Evolutionary conservation across 1,140 invertebrate species (phyloP).

Genomic region (Dreissena polymorpha): DNA sequence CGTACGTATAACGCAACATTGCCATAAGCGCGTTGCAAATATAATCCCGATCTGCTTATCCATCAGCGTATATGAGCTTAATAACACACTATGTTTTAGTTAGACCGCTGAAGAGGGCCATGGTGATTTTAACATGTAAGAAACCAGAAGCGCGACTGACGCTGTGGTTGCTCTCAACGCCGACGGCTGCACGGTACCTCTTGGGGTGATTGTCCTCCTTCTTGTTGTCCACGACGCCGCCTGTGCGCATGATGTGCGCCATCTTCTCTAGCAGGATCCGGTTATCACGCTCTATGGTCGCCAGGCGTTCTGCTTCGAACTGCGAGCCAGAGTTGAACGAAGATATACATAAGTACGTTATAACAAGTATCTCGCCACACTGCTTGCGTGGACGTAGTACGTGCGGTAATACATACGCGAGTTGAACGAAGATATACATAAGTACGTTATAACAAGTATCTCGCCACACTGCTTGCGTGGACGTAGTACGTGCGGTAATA

Average conservation of each 20-base stretch:
- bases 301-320: constrained; percentile 72
- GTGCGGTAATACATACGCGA: too few relatives aligned
- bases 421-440: too few relatives aligned
- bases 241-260: constrained; percentile 72
- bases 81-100: not conserved
- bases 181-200: constrained; percentile 65
- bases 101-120: not conserved
- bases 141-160: not conserved
- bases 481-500: too few relatives aligned
- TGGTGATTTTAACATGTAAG: not conserved
- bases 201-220: constrained; percentile 66
- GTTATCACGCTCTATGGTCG: constrained; percentile 72
- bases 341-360: too few relatives aligned
- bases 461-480: too few relatives aligned
- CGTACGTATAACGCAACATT: too few relatives aligned
- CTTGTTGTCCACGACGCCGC: constrained; percentile 66
- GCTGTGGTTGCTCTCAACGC: not conserved
- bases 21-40: too few relatives aligned
- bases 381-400: too few relatives aligned
- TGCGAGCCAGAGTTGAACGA: constrained; percentile 23
- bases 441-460: too few relatives aligned
- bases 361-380: too few relatives aligned
- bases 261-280: constrained; percentile 75
- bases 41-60: too few relatives aligned
- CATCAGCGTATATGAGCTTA: too few relatives aligned